phyloP scores from a whole-genome alignment of 1,140 invertebrate genomes.

The Akabosia matsudoensis region DNA sequence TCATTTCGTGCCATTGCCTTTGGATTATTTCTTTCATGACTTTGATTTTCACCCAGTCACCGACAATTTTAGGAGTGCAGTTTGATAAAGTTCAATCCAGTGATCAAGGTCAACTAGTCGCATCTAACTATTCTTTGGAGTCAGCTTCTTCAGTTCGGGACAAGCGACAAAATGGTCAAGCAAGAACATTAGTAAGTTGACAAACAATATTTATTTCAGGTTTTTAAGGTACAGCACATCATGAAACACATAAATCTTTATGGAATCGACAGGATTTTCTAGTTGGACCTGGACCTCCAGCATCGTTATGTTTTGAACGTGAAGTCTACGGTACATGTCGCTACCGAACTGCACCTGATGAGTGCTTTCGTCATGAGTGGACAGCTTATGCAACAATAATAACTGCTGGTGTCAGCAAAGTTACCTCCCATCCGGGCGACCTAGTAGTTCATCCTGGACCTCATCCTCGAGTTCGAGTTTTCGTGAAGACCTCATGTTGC shows the following conservation, averaged over 20 bases:
- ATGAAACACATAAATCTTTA: neutral
- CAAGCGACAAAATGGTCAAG: neutral
- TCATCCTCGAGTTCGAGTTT: constrained; percentile 33
- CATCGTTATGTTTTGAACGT: constrained; percentile 23
- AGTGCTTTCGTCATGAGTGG: constrained; percentile 40
- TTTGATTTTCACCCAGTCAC: no score
- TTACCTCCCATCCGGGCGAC: constrained; percentile 36
- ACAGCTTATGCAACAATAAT: constrained; percentile 40
- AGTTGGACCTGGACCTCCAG: neutral
- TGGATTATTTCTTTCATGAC: no score
- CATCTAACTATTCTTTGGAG: neutral
- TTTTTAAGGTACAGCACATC: neutral
- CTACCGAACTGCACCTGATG: constrained; percentile 34
- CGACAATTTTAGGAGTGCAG: no score
- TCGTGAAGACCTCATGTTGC: constrained; percentile 36
- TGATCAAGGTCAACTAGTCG: neutral
- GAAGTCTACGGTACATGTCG: constrained; percentile 41
- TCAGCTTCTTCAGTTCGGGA: neutral
- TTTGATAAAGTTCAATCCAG: no score
- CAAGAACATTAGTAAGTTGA: neutral
- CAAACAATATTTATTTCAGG: neutral
- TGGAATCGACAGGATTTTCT: neutral
- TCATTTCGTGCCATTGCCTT: no score
- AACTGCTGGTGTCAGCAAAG: neutral
- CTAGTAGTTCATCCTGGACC: constrained; percentile 28